Conservation (phyloP, 2,797 vertebrate genomes). For the Acanthurus lineatus region DNA sequence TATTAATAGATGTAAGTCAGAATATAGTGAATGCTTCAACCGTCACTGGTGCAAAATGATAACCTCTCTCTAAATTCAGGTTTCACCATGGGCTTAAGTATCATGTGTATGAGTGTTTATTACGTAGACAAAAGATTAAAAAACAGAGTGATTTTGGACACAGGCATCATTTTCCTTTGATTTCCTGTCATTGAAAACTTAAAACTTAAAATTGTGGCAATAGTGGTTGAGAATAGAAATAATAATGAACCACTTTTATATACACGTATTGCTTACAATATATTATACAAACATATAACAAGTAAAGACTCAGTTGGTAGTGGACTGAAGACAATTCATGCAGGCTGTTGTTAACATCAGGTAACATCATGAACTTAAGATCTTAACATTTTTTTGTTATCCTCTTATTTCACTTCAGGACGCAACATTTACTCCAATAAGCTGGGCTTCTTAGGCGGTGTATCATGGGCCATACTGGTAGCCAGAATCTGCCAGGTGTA, state of each 20-base stretch:
- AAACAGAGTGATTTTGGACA: not conserved
- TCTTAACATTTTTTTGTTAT: not conserved
- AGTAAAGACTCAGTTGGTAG: not conserved
- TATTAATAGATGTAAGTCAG: too few species aligned
- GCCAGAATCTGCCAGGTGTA: conserved; percentile 94
- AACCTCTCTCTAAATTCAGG: not conserved
- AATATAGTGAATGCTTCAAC: not conserved
- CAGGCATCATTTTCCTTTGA: conserved; percentile 24
- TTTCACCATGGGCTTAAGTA: not conserved
- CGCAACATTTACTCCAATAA: conserved; percentile 96
- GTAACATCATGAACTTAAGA: not conserved
- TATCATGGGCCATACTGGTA: conserved; percentile 95
- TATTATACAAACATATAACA: not conserved
- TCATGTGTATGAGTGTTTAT: not conserved
- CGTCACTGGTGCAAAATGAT: not conserved
- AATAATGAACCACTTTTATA: too few species aligned
- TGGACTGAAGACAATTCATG: not conserved
- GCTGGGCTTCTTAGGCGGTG: conserved; percentile 93
- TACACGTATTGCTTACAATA: too few species aligned
- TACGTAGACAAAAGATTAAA: not conserved
- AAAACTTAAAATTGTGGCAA: not conserved
- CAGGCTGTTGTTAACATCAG: not conserved
- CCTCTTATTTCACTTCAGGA: conserved; percentile 78
- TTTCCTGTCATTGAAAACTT: too few species aligned
- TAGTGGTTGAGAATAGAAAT: not conserved